Evolutionary conservation across 2,113 vertebrate genomes (phyloP).

Genomic region (Callithrix jacchus): DNA sequence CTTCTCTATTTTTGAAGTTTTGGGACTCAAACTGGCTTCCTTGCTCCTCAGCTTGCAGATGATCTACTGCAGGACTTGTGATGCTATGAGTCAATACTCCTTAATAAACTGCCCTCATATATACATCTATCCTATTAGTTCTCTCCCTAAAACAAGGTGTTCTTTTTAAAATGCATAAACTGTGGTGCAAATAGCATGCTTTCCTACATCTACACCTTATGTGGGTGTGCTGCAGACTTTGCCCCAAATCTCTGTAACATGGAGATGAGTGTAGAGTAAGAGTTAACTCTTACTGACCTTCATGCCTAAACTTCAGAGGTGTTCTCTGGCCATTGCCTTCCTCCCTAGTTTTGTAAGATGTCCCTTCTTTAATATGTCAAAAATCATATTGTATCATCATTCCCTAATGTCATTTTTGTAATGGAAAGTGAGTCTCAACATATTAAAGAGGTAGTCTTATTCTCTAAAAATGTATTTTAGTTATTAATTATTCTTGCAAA

Average conservation of each 20-base stretch:
- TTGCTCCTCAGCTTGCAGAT: too few relatives aligned
- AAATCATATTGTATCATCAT: background rate
- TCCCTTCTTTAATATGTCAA: background rate
- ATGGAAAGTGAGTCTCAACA: background rate
- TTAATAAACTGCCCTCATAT: too few relatives aligned
- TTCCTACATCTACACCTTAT: background rate
- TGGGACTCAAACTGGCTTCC: too few relatives aligned
- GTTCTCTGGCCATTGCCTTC: background rate
- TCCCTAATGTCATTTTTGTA: constrained; percentile 18
- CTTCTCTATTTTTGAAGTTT: too few relatives aligned
- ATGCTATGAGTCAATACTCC: too few relatives aligned
- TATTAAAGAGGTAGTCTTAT: background rate
- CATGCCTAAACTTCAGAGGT: background rate
- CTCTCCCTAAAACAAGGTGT: background rate
- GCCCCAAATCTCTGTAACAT: background rate
- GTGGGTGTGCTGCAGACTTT: background rate
- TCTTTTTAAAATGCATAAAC: background rate
- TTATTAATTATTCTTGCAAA: background rate
- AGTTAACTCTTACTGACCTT: background rate
- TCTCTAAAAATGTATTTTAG: background rate
- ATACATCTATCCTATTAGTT: too few relatives aligned
- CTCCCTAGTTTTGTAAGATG: background rate
- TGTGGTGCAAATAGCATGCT: background rate
- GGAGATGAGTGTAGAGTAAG: background rate
- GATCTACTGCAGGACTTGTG: too few relatives aligned